Evolutionary conservation across 23 tunicate genomes (phyloP).

Genomic region (Styela plicata): DNA sequence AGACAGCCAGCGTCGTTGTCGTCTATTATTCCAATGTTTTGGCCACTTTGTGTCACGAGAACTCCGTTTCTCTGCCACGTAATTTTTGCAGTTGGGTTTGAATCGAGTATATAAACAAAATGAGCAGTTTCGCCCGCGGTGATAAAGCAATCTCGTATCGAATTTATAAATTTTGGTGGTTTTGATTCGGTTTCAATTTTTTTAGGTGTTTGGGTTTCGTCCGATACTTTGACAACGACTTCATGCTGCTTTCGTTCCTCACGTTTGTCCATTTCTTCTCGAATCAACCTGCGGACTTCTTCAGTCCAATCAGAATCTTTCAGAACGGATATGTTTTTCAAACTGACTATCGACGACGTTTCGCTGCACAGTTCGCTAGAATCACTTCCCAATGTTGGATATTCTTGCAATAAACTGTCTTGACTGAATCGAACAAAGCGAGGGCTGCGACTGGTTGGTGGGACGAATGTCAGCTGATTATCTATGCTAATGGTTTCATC

Average conservation of each 20-base stretch:
- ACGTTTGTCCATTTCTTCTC: conserved; percentile 75
- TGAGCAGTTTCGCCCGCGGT: conserved; percentile 74
- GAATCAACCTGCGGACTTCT: conserved; percentile 59
- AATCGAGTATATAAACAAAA: conserved; percentile 68
- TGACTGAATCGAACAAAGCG: conserved; percentile 4
- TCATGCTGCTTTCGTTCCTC: conserved; percentile 24
- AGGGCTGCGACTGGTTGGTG: background rate
- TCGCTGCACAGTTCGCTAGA: conserved; percentile 25
- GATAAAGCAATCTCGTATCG: conserved; percentile 62
- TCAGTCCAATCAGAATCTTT: conserved; percentile 59
- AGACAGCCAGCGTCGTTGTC: conserved; percentile 78
- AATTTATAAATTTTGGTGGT: conserved; percentile 62
- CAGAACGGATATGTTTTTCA: conserved; percentile 5
- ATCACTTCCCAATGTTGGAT: conserved; percentile 1
- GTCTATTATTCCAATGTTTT: conserved; percentile 70
- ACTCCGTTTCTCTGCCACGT: conserved; percentile 67
- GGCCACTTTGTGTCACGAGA: conserved; percentile 13
- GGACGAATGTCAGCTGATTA: background rate
- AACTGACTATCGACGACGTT: conserved; percentile 11
- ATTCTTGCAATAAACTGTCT: background rate
- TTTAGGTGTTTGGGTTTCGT: conserved; percentile 2
- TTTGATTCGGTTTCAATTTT: background rate
- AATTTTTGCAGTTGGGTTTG: conserved; percentile 34
- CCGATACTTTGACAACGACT: conserved; percentile 9
- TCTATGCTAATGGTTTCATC: background rate